Base-by-base conservation (phyloP, 2,797 vertebrate species). In the Malurus splendens region DNA sequence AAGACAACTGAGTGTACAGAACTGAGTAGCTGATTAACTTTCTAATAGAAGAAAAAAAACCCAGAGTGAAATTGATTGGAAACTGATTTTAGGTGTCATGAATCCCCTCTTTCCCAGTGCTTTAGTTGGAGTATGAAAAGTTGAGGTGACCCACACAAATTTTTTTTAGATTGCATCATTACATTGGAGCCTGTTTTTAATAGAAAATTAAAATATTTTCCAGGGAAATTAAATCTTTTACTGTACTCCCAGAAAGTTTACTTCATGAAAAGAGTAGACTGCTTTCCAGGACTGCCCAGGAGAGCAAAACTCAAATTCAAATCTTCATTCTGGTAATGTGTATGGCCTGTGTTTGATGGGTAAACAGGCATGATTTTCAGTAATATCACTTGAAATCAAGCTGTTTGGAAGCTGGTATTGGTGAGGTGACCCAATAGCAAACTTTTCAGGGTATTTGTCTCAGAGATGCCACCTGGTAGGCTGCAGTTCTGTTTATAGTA, bases 91-190 rank as follows among this genome's bases (percentile, higher is more conserved):
- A 56, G 61, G 42, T 77, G 9, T 71, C 27, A 4, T 1, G 2
- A 73, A 20, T 62, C 28, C 11, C 8, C 0, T 6, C 32, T 28
- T 79, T 56, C 32, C 50, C 80, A 5, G 1, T 64, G 52, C 24
- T 84, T 74, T 57, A 79, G 42, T 14, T 73, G 56, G 19, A 54
- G 39, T 73, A 44, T 57, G 82, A 89, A 82, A 84, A 66, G 47
- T 57, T 78, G 38, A 90, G 52, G n/a, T 47, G 27, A 64, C 45
- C 15, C 57, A 75, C 38, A 56, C n/a, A 64, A 85, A 71, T 60
- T 67, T 90, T 90, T 90, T 92, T 90, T 68, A 27, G 76, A 44
- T 73, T 76, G 12, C 74, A 66, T 86, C 41, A 82, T 93, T 90
- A 57, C 67, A 64, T 36, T 33, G 57, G 52, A 82, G 32, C 44